These are phyloP conservation scores for Urophycis tenuis DNA, from an alignment of 2,797 vertebrate species.

Conservation along the genomic window DNA sequence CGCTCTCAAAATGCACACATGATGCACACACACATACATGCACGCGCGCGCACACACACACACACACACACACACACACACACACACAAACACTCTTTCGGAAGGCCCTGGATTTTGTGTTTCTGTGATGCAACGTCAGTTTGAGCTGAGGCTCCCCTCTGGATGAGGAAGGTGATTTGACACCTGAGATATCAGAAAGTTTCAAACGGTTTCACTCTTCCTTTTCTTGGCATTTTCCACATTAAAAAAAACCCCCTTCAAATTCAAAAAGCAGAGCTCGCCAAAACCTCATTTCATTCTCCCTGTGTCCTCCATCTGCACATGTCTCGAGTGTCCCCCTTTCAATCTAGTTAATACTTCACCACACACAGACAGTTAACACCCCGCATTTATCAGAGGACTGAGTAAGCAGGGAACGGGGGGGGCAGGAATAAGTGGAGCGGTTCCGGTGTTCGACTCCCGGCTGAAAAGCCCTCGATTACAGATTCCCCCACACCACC, in stretches of 20 bases:
- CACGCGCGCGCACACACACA: neutral
- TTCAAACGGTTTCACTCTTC: slow-evolving; percentile 16
- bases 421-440: no score
- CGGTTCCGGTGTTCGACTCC: neutral
- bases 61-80: neutral
- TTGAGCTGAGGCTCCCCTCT: neutral
- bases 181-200: neutral
- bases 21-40: neutral
- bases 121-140: neutral
- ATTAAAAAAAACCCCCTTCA: neutral
- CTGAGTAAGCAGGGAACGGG: neutral
- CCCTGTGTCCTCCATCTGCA: neutral
- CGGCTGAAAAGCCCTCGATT: neutral
- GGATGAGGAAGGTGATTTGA: slow-evolving; percentile 8
- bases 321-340: neutral
- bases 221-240: slow-evolving; percentile 12
- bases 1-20: neutral
- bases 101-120: neutral
- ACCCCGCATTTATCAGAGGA: neutral
- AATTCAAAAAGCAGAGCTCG: slow-evolving; percentile 1
- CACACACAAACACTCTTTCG: slow-evolving; percentile 1
- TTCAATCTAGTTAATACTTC: neutral
- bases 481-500: no score
- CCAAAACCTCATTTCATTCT: neutral
- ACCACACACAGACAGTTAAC: neutral